phyloP scores from a whole-genome alignment of 1,140 invertebrate genomes.

The Venturia canescens region DNA sequence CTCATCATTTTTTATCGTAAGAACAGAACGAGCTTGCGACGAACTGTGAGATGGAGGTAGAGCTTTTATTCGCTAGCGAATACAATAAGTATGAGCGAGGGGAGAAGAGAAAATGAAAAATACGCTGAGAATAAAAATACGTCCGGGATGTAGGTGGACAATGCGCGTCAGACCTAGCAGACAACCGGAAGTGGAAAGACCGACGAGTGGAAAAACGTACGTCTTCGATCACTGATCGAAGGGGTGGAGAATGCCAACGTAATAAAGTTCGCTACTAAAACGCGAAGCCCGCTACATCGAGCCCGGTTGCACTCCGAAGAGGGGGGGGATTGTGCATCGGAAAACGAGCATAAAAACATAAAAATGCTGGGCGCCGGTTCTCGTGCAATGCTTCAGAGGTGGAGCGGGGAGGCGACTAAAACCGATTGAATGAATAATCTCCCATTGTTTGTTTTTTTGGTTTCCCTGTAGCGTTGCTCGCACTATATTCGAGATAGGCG shows the following conservation, averaged over 20 bases:
- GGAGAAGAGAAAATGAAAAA: not conserved
- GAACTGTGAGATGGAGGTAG: not conserved
- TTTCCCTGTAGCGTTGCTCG: constrained; percentile 17
- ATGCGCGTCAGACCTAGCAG: constrained; percentile 38
- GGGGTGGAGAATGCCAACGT: not conserved
- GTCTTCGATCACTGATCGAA: constrained; percentile 11
- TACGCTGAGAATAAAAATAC: not conserved
- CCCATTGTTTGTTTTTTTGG: constrained; percentile 16
- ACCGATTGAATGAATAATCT: constrained; percentile 40
- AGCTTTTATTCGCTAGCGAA: not conserved
- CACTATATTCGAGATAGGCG: constrained; percentile 13
- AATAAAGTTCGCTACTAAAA: constrained; percentile 40
- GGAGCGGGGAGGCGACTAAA: not conserved
- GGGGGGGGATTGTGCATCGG: not conserved
- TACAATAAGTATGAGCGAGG: not conserved
- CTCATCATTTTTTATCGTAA: not conserved
- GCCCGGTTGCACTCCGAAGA: not conserved
- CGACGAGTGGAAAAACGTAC: constrained; percentile 35
- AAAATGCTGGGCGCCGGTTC: constrained; percentile 38
- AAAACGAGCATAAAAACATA: constrained; percentile 11
- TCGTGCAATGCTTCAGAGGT: not conserved
- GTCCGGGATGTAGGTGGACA: constrained; percentile 14
- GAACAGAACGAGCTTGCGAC: not conserved
- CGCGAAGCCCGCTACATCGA: constrained; percentile 16
- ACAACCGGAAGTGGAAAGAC: constrained; percentile 31